A percentile compares a stretch with the other conserved stretches of the same genome.
Conservation (phyloP, 1,140 invertebrate species). For the Elymnias hypermnestra region DNA sequence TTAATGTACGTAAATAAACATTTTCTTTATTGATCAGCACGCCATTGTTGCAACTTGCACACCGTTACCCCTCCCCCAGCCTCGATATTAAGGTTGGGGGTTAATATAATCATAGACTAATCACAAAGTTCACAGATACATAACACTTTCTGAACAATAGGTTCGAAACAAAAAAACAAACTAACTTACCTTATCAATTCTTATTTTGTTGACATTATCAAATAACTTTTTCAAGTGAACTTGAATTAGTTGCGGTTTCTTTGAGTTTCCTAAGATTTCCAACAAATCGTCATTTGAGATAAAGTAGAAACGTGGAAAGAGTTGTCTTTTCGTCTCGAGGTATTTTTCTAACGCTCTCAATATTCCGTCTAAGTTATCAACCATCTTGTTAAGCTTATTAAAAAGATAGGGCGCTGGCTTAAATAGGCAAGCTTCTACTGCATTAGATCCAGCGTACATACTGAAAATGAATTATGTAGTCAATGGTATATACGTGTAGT, state of each 20-base stretch:
- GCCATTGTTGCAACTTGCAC: no score
- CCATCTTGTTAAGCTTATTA: constrained; percentile 80
- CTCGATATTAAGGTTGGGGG: no score
- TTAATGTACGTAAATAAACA: no score
- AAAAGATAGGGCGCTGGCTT: constrained; percentile 77
- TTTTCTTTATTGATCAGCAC: no score
- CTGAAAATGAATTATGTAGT: constrained; percentile 38
- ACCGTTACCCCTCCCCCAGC: no score
- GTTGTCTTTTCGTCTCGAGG: constrained; percentile 88
- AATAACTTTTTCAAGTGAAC: constrained; percentile 90
- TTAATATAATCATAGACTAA: no score
- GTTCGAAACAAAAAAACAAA: no score
- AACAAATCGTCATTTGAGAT: constrained; percentile 92
- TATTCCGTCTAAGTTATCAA: constrained; percentile 81
- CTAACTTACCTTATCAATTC: constrained; percentile 79
- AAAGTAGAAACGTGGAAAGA: constrained; percentile 90
- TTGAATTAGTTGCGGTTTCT: constrained; percentile 87
- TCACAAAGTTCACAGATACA: no score
- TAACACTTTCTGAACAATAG: no score
- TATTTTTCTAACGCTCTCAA: constrained; percentile 87
- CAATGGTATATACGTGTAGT: no score
- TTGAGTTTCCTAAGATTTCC: constrained; percentile 90
- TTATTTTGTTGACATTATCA: constrained; percentile 87
- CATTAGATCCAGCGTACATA: constrained; percentile 75
- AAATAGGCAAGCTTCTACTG: constrained; percentile 76